Base-by-base conservation (phyloP, 2,113 vertebrate species). In the Psophia crepitans region DNA sequence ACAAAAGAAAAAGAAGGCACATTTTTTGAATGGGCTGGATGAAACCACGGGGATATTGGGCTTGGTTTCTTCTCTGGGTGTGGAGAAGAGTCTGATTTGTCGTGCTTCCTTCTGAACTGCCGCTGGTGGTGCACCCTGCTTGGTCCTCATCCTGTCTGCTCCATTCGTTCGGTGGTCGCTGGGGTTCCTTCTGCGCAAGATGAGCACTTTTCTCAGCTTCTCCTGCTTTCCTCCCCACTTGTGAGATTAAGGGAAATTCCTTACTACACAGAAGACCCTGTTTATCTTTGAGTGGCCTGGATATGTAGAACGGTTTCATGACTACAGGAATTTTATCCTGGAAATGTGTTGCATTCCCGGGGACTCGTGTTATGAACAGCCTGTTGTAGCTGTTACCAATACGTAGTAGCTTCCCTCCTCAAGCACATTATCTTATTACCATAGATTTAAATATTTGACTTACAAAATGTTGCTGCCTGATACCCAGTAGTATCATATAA, bases 371-470 rank as follows among this genome's bases (percentile, higher is more conserved):
- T 74, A 11, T 3, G 56, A 75, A 44, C 85, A 91, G 84, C 33
- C 80, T 32, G 60, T 46, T 89, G 86, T 57, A 84, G 92, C 83
- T 84, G 37, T 44, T 78, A 14, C 60, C 68, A 13, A 3, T 18
- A 0, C 6, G 66, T n/a, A 23, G 65, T 21, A 16, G 73, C 91
- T 84, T 73, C 83, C 61, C 71, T 83, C 70, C 88, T 87, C 70
- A 3, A 91, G 63, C 44, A 44, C 84, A 14, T 89, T 41, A 57
- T 91, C 37, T 14, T 65, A 65, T 94, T 95, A 85, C 89, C 89
- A 70, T 22, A 69, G 81, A 95, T 87, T 94, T 95, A 85, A 91
- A 94, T 96, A 91, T 94, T 96, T 92, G 94, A 85, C 96, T 65
- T 91, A 44, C 89, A 61, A 89, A 91, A 73, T 12, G 33, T 32